Evolutionary conservation across 1,140 invertebrate species (phyloP).

Genomic region (Drosophila rufa): DNA sequence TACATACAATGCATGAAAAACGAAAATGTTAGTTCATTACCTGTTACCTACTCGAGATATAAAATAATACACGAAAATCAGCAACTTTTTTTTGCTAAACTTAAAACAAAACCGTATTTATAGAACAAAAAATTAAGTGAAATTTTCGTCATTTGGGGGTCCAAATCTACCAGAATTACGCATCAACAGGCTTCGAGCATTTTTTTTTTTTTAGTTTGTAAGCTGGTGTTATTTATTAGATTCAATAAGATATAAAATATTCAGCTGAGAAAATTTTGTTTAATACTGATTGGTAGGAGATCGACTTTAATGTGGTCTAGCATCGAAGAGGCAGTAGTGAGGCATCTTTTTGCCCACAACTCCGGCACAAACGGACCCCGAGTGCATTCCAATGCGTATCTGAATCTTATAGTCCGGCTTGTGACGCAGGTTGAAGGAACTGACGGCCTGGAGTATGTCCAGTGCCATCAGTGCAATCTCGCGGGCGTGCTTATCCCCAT

Average conservation of each 20-base stretch:
- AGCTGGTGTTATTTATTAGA: constrained; percentile 7
- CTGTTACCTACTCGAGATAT: no score
- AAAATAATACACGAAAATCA: no score
- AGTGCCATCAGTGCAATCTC: constrained; percentile 96
- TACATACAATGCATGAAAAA: no score
- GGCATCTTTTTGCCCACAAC: constrained; percentile 97
- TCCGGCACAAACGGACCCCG: constrained; percentile 91
- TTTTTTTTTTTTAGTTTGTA: no score
- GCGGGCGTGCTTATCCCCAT: constrained; percentile 93
- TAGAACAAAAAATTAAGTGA: no score
- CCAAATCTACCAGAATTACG: no score
- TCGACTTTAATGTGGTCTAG: background rate
- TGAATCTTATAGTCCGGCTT: constrained; percentile 93
- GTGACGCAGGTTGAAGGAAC: constrained; percentile 94
- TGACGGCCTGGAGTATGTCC: constrained; percentile 93
- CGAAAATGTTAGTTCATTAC: no score
- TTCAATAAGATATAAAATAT: constrained; percentile 23
- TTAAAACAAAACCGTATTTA: no score
- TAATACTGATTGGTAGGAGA: constrained; percentile 28
- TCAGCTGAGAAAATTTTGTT: background rate
- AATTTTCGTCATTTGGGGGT: no score
- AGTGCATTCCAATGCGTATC: constrained; percentile 94
- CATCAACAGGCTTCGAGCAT: no score
- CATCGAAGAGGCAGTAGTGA: constrained; percentile 93
- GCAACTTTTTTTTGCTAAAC: no score